phyloP scores from a whole-genome alignment of 2,888 invertebrate genomes.

The Temnothorax rugatulus region DNA sequence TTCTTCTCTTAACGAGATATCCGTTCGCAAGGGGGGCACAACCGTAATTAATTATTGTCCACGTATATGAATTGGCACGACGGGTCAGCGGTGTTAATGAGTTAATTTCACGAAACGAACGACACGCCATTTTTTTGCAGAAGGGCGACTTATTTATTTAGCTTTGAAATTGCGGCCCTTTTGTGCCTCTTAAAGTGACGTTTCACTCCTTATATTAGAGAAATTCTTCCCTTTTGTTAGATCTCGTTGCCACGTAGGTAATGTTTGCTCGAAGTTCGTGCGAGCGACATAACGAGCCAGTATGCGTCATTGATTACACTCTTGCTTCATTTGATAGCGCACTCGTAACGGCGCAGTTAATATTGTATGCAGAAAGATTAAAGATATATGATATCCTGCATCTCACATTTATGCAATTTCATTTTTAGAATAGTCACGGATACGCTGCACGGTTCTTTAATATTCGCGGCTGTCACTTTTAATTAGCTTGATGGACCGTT shows the following conservation, averaged over 20 bases:
- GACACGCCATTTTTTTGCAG: constrained; percentile 68
- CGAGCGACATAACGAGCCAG: constrained; percentile 5
- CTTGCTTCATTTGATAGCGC: constrained; percentile 26
- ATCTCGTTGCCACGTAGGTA: neutral
- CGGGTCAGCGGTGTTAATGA: constrained; percentile 69
- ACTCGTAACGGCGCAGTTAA: constrained; percentile 28
- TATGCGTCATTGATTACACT: constrained; percentile 42
- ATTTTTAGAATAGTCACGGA: neutral
- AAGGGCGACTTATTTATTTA: constrained; percentile 64
- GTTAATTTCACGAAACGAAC: constrained; percentile 62
- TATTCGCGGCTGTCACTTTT: constrained; percentile 1
- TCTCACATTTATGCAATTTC: neutral
- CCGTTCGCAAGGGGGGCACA: neutral
- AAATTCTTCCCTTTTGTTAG: neutral
- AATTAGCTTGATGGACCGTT: constrained; percentile 16
- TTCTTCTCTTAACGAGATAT: neutral
- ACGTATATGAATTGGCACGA: constrained; percentile 35
- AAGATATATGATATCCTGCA: neutral
- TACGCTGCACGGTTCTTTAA: neutral
- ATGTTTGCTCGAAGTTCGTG: constrained; percentile 22
- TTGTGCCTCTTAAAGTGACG: constrained; percentile 32
- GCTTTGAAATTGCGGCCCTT: constrained; percentile 59
- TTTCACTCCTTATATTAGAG: neutral
- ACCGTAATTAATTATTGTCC: constrained; percentile 62
- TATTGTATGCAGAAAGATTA: neutral